These are phyloP conservation scores for Drosophila sechellia DNA, from an alignment of 1,140 invertebrate species.

Conservation along the genomic window DNA sequence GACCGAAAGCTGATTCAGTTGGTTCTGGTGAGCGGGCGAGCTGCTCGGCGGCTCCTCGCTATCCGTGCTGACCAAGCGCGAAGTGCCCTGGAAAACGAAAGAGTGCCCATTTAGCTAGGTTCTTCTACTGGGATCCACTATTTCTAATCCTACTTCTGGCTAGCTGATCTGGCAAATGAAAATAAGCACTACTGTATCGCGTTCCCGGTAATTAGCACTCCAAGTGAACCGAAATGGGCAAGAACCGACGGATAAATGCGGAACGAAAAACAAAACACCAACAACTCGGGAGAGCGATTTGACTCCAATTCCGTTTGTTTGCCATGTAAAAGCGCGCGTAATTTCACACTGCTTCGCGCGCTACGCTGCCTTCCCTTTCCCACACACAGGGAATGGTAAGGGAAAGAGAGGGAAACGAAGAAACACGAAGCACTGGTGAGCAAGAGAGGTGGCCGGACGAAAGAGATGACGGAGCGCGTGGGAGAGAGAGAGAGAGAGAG, in stretches of 20 bases:
- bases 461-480: not conserved
- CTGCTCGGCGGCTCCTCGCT: slow-evolving; percentile 85
- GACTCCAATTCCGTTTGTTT: slow-evolving; percentile 20
- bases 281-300: slow-evolving; percentile 3
- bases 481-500: slow-evolving; percentile 1
- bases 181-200: slow-evolving; percentile 1
- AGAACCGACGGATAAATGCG: slow-evolving; percentile 51
- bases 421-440: not conserved
- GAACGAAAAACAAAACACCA: slow-evolving; percentile 26
- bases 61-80: slow-evolving; percentile 87
- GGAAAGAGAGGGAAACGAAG: not conserved
- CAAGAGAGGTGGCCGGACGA: not conserved
- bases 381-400: slow-evolving; percentile 20
- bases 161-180: slow-evolving; percentile 6
- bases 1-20: slow-evolving; percentile 7
- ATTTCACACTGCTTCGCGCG: slow-evolving; percentile 70
- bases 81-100: slow-evolving; percentile 85
- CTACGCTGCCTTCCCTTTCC: slow-evolving; percentile 65
- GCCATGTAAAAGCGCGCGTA: slow-evolving; percentile 75
- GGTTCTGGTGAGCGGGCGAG: slow-evolving; percentile 55
- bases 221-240: slow-evolving; percentile 28
- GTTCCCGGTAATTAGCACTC: slow-evolving; percentile 29
- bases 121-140: not conserved
- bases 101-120: not conserved
- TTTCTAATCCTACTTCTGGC: not conserved